These are phyloP conservation scores for Hippasteria phrygiana DNA, from an alignment of 53 echinoderm and acorn worm species.

Conservation along the genomic window DNA sequence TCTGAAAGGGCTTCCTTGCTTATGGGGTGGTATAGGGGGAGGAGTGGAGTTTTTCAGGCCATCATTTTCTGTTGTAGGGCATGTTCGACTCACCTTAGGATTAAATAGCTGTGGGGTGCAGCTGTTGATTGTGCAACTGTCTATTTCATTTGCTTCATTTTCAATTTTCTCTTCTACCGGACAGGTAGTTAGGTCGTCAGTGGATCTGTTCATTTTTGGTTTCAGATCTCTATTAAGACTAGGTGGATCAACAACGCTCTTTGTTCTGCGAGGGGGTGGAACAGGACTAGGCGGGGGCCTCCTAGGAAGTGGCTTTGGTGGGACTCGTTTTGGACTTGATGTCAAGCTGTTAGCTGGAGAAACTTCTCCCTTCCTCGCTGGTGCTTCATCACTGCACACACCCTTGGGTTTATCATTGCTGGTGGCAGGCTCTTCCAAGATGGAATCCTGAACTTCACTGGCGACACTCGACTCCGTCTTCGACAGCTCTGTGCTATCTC, in stretches of 20 bases:
- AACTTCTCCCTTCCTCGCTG: background rate
- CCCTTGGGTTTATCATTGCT: background rate
- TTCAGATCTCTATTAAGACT: conserved; percentile 11
- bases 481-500: conserved; percentile 41
- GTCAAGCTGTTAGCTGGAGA: background rate
- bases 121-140: background rate
- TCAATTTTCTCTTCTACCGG: conserved; percentile 11
- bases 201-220: conserved; percentile 36
- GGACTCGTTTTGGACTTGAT: background rate
- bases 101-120: background rate
- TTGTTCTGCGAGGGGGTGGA: conserved; percentile 63
- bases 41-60: background rate
- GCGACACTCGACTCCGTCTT: background rate
- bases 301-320: conserved; percentile 12
- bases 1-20: conserved; percentile 11
- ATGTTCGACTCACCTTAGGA: background rate
- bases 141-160: background rate
- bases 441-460: conserved; percentile 16
- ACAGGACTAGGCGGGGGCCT: conserved; percentile 52
- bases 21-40: conserved; percentile 50
- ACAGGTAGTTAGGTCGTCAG: conserved; percentile 23
- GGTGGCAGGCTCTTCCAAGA: conserved; percentile 4
- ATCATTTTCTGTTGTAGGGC: background rate
- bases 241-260: conserved; percentile 46
- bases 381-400: background rate